Evolutionary conservation across 2,113 vertebrate species (phyloP).

Genomic region (Phalacrocorax carbo): DNA sequence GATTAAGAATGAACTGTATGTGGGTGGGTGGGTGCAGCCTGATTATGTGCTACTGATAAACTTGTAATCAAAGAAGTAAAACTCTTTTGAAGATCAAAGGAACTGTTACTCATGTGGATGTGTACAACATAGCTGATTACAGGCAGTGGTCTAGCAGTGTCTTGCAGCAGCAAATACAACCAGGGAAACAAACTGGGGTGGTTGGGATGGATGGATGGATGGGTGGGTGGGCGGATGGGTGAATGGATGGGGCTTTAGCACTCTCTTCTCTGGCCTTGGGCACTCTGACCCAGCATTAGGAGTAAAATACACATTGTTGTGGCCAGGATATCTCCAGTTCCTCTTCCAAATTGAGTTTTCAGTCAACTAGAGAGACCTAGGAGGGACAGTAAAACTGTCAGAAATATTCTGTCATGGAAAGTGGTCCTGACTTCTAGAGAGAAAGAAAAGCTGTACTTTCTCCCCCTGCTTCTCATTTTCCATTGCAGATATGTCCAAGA

Average conservation of each 20-base stretch:
- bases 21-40: background rate
- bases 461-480: background rate
- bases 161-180: background rate
- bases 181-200: background rate
- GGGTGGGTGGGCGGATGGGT: too few relatives aligned
- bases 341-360: background rate
- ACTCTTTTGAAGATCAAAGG: slow-evolving; percentile 51
- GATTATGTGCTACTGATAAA: slow-evolving; percentile 26
- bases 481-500: background rate
- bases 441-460: background rate
- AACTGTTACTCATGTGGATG: background rate
- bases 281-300: background rate
- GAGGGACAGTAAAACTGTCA: background rate
- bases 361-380: background rate
- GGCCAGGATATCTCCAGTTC: background rate
- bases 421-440: background rate
- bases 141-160: background rate
- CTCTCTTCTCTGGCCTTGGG: background rate
- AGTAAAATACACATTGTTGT: accelerated
- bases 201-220: background rate
- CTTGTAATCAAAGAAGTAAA: slow-evolving; percentile 19
- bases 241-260: background rate
- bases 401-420: background rate
- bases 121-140: background rate
- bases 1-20: background rate